A percentile compares a stretch with the other conserved stretches of the same genome.
phyloP scores from a whole-genome alignment of 2,888 invertebrate species.

The Pseudococcus longispinus region DNA sequence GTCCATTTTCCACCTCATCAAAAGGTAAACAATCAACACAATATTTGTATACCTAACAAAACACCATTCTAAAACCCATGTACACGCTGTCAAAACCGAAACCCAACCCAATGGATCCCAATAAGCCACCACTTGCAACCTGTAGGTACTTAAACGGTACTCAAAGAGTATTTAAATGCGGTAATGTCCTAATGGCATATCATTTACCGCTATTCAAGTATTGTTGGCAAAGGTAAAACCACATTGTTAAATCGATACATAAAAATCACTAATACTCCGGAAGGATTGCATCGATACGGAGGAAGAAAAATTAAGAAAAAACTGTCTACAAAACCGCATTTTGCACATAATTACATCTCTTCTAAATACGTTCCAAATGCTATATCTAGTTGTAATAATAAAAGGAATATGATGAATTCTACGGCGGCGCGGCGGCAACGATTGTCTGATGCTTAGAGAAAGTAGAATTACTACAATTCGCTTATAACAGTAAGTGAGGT shows the following conservation, averaged over 20 bases:
- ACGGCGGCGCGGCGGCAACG: background rate
- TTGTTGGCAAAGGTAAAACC: background rate
- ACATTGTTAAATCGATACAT: background rate
- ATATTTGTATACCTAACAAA: no score
- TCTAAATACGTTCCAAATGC: slow-evolving; percentile 15
- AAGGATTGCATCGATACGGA: background rate
- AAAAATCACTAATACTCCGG: slow-evolving; percentile 28
- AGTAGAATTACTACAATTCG: slow-evolving; percentile 52
- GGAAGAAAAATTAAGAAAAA: background rate
- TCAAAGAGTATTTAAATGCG: background rate
- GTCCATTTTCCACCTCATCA: no score
- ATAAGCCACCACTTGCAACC: background rate
- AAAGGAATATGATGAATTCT: slow-evolving; percentile 36
- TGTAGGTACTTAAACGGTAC: background rate
- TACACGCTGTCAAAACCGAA: background rate
- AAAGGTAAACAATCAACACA: no score
- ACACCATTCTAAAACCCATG: background rate
- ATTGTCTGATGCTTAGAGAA: slow-evolving; percentile 46
- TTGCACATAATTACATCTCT: slow-evolving; percentile 19
- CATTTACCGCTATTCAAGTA: background rate
- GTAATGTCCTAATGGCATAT: background rate
- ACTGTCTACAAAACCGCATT: background rate
- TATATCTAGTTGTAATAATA: background rate
- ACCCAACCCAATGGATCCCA: background rate
- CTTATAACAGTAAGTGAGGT: slow-evolving; percentile 35